These are phyloP conservation scores for Pogonus chalceus DNA, from an alignment of 1,140 invertebrate species.

Conservation along the genomic window DNA sequence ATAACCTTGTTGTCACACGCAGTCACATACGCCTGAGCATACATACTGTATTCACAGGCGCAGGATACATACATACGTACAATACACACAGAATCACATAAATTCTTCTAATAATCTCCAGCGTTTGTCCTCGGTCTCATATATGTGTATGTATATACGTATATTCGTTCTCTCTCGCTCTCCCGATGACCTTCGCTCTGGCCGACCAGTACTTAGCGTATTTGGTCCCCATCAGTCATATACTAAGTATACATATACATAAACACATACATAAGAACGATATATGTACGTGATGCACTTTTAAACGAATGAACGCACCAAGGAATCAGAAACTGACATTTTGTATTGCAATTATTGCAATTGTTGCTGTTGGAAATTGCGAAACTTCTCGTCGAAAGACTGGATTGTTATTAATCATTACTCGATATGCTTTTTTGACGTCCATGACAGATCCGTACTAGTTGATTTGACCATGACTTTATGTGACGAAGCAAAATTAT, in stretches of 20 bases:
- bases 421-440: neutral
- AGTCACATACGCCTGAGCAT: neutral
- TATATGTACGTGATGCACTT: too few species aligned
- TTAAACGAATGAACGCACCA: too few species aligned
- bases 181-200: neutral
- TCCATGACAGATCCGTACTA: neutral
- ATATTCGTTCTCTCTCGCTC: neutral
- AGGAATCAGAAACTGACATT: neutral
- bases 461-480: neutral
- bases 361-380: neutral
- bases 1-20: slow-evolving; percentile 4
- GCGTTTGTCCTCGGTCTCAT: neutral
- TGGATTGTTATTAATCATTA: neutral
- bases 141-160: neutral
- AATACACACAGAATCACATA: slow-evolving; percentile 2
- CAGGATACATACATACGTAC: neutral
- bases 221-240: too few species aligned
- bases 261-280: too few species aligned
- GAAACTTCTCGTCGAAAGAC: neutral
- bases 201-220: too few species aligned
- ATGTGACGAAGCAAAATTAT: too few species aligned
- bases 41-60: neutral
- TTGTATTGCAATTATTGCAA: neutral
- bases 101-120: slow-evolving; percentile 2
- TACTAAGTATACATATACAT: too few species aligned